Base-by-base conservation (phyloP, 2,113 vertebrate species). In the Arvicanthis niloticus region DNA sequence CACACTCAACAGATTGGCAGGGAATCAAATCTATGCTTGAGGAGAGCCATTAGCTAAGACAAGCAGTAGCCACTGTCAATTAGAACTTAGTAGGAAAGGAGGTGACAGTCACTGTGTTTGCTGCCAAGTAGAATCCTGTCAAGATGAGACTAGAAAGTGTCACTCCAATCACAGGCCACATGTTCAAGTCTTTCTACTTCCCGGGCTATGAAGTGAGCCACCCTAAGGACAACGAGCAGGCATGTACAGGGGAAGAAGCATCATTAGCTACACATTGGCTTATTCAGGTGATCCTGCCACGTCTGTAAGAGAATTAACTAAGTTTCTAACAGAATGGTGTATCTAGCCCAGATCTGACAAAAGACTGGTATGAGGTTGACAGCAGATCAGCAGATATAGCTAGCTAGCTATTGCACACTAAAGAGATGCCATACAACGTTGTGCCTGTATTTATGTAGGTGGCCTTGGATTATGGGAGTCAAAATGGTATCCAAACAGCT, bases 11-110 rank as follows among this genome's bases (percentile, higher is more conserved):
- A 58, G 80, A 40, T 56, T n/a, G 29, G 65, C 78, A 68, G 87
- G 13, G 56, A 93, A 53, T 37, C 89, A 53, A 67, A 84, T 87
- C 91, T 53, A 40, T 60, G 76, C 84, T 70, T 77, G 75, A 48
- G 40, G 86, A 96, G 72, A 94, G 75, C 73, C 56, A 40, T 88
- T 73, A 37, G 1, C 82, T 88, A 92, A 80, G n/a, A 95, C n/a
- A 17, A 40, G 40, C 1, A 0, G 77, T 88, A 15, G 12, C 88
- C 60, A 17, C 26, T 31, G 15, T 88, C 93, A 58, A 19, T 70
- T 68, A 56, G 51, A 93, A 94, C 77, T 40, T 73, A 84, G 68
- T 85, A 95, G 65, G 73, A 67, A 95, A 90, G 82, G 53, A 17
- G 29, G 42, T 16, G 29, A 75, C 9, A 22, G 42, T 75, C 11